Base-by-base conservation (phyloP, 2,888 invertebrate species). In the Leptothorax acervorum region DNA sequence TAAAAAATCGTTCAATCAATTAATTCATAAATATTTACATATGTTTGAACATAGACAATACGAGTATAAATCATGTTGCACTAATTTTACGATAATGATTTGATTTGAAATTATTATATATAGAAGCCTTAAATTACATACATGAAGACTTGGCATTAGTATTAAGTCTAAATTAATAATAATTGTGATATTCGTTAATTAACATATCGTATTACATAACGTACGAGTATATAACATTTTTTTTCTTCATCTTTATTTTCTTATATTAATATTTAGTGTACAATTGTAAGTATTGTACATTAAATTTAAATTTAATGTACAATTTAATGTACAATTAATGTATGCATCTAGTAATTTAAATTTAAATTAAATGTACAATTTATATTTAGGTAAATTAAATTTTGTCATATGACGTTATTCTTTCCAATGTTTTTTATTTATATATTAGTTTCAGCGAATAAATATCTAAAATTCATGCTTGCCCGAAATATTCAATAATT, bases 1-100 rank as follows among this genome's bases (percentile, higher is more conserved):
- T 11, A 68, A 78, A 78, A 68, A 78, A 68, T 45, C 78, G 55
- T 55, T 78, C 28, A 2, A 68, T 68, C 68, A 78, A 68, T 68
- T 68, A 78, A 68, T 78, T 68, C 55, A 15, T 31, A 55, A 55
- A 53, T 42, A 39, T 55, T 55, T 68, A 55, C 31, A 0, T 12
- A 18, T 68, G 31, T 31, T n/a, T 15, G 42, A 76, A 23, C n/a
- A n/a, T 28, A 18, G 66, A 45, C 55, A 68, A 68, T 42, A 53
- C 23, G 23, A 9, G 23, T 23, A 55, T 55, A n/a, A 78, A 68
- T 55, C 31, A 42, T 31, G 42, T n/a, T 18, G 4, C 23, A 5
- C 42, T 28, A 66, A 68, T 78, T 68, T 68, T 55, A 42, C 9
- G 28, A 9, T 78, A 68, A 68, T 78, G n/a, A 78, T 78, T 76